These are phyloP conservation scores for Olivierus martensii DNA, from an alignment of 1,140 invertebrate genomes.

Conservation along the genomic window DNA sequence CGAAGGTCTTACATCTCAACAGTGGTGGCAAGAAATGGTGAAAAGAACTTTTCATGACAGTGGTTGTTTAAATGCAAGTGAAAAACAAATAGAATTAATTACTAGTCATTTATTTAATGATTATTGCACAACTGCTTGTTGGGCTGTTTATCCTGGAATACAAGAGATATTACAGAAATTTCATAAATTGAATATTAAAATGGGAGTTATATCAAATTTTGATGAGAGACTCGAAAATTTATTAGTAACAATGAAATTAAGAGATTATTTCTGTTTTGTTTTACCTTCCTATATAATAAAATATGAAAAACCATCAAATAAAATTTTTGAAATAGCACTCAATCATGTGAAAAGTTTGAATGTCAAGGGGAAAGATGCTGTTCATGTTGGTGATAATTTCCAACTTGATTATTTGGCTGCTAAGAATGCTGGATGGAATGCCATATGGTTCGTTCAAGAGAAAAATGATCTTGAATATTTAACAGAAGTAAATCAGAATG, in stretches of 20 bases:
- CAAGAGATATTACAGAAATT: conserved; percentile 45
- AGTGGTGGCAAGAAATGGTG: conserved; percentile 66
- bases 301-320: conserved; percentile 54
- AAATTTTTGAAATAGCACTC: conserved; percentile 59
- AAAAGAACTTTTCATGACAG: conserved; percentile 42
- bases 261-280: conserved; percentile 60
- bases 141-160: conserved; percentile 49
- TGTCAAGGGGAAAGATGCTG: conserved; percentile 40
- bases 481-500: conserved; percentile 1
- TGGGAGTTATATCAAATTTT: conserved; percentile 75
- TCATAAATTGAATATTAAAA: conserved; percentile 19
- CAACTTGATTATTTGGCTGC: conserved; percentile 63
- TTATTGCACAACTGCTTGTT: conserved; percentile 51
- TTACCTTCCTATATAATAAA: conserved; percentile 56
- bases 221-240: conserved; percentile 59
- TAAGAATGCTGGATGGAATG: conserved; percentile 53
- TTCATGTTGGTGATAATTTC: conserved; percentile 68
- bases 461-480: not conserved
- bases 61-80: conserved; percentile 18
- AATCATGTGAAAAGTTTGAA: conserved; percentile 7
- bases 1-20: conserved; percentile 50
- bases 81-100: conserved; percentile 37
- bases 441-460: conserved; percentile 37
- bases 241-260: conserved; percentile 45
- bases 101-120: conserved; percentile 42